Evolutionary conservation across 2,888 invertebrate genomes (phyloP), one percentile per base, ranked within the genome.

Genomic region (Piscicola geometra): DNA sequence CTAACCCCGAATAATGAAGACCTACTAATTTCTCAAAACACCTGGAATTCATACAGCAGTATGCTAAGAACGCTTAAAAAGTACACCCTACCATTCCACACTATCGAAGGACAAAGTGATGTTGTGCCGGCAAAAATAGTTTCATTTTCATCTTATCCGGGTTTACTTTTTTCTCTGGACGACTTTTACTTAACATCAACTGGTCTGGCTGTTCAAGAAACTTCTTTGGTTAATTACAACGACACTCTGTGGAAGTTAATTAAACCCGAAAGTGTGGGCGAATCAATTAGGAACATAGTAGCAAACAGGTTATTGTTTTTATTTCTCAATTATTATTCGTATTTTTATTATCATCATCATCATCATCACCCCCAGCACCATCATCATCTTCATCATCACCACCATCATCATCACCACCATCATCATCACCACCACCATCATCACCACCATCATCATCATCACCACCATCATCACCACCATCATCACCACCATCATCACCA

Each of bases 21-120:
- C 80, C 83, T 94, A 41, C 91, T 89, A 78, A 88, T 92, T 28
- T 90, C 92, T 0, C 94, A 94, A 83, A 92, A 91, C 82, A 90
- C 92, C 1, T 93, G 92, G 85, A 91, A 89, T 83, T 90, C 91
- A 78, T 93, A 91, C 83, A 88, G 89, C 47, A 89, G 90, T 79
- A 94, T 94, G 94, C 87, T 93, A 77, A 88, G 93, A 76, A 89
- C 94, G 50, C 87, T 93, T 82, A 94, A 94, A 85, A 89, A 90
- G 76, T 94, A 94, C 86, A 91, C 91, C 81, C 89, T 95, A 73
- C 89, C 90, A 78, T 93, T 90, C 83, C 76, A 75, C 33, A n/a
- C 56, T 21, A 75, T 35, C 47, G 56, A 72, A 25, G 75, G 75
- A 21, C 47, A 52, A 15, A 69, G 64, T 15, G 28, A 69, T 3